Conservation (phyloP, 2,113 vertebrate species). For the Mungos mungo region DNA sequence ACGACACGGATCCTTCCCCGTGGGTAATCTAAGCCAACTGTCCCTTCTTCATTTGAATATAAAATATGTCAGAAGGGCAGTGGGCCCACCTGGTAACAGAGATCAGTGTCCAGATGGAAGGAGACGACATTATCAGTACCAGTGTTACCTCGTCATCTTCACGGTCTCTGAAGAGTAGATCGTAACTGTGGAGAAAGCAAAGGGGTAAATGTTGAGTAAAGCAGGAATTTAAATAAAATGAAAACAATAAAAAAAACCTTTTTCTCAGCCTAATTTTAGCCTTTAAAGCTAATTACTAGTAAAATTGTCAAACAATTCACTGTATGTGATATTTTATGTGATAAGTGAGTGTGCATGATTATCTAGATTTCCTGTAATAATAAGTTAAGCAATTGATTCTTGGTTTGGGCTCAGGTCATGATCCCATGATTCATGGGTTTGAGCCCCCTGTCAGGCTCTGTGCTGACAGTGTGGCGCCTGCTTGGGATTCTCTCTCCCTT, state of each 20-base stretch:
- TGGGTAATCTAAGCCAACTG: neutral
- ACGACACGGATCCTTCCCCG: neutral
- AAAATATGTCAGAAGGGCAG: neutral
- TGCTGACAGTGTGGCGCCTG: no score
- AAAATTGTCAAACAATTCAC: neutral
- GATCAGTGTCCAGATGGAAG: neutral
- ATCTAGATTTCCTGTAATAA: neutral
- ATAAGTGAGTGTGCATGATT: neutral
- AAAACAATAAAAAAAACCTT: neutral
- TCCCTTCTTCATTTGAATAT: neutral
- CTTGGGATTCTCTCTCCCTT: no score
- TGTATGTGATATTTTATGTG: neutral
- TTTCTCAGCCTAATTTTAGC: neutral
- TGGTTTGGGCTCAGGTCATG: no score
- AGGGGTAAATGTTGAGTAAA: neutral
- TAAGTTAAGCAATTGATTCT: no score
- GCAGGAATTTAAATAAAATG: neutral
- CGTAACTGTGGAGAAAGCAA: neutral
- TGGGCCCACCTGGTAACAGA: neutral
- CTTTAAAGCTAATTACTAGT: slow-evolving; percentile 6
- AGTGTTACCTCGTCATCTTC: neutral
- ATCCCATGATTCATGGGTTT: no score
- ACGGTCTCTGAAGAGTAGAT: neutral
- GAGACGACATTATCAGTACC: rapidly evolving
- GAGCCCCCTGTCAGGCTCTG: no score